A percentile compares a stretch with the other conserved stretches of the same genome.
Evolutionary conservation across 2,888 invertebrate species (phyloP).

Genomic region (Nephrocerus scutellatus): DNA sequence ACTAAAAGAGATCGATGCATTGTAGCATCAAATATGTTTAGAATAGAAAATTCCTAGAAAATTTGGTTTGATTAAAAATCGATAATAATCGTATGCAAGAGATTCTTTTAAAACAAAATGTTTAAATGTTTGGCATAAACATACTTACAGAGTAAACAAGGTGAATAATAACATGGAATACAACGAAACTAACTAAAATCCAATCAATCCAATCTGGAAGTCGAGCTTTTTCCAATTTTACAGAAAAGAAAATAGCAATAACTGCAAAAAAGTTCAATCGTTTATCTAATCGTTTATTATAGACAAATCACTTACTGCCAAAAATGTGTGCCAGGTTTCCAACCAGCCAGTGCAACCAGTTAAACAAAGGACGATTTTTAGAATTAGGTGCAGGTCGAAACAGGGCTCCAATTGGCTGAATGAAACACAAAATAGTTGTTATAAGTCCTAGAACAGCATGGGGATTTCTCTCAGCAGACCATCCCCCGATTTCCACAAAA

Average conservation of each 20-base stretch:
- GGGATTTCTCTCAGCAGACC: constrained; percentile 67
- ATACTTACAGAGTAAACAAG: constrained; percentile 68
- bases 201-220: constrained; percentile 81
- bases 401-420: constrained; percentile 81
- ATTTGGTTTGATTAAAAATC: too few relatives aligned
- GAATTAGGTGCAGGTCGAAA: constrained; percentile 82
- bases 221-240: constrained; percentile 76
- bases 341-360: constrained; percentile 85
- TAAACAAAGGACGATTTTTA: constrained; percentile 71
- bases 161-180: constrained; percentile 83
- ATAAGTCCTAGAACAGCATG: constrained; percentile 77
- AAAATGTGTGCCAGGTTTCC: constrained; percentile 84
- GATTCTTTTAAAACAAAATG: too few relatives aligned
- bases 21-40: too few relatives aligned
- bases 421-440: constrained; percentile 70
- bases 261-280: constrained; percentile 55
- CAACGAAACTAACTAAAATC: constrained; percentile 82
- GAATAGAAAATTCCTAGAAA: too few relatives aligned
- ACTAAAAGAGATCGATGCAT: too few relatives aligned
- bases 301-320: constrained; percentile 62
- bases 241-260: constrained; percentile 88
- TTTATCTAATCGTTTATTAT: background rate
- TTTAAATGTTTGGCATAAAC: too few relatives aligned
- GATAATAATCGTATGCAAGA: too few relatives aligned
- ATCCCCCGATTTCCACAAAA: constrained; percentile 69